These are phyloP conservation scores for Malurus alboscapulatus DNA, from an alignment of 2,113 vertebrate species.

Conservation along the genomic window DNA sequence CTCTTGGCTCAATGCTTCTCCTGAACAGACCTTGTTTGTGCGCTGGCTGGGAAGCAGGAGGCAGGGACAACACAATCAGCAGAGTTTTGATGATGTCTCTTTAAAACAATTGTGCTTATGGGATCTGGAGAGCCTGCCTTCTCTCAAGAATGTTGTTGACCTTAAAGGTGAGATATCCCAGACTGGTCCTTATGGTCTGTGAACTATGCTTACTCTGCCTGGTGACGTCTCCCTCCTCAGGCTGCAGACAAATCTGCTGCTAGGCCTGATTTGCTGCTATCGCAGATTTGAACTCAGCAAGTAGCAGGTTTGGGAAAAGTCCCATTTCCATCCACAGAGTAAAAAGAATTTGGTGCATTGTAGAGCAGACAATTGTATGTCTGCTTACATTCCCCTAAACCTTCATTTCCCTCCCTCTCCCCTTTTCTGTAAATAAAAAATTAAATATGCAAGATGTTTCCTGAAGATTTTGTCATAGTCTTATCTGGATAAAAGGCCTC, in stretches of 20 bases:
- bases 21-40: neutral
- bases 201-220: neutral
- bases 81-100: neutral
- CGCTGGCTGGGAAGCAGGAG: neutral
- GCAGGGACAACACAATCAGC: neutral
- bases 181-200: neutral
- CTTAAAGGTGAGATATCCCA: neutral
- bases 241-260: neutral
- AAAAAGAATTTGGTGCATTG: neutral
- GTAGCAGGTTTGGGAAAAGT: neutral
- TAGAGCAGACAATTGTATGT: neutral
- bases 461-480: slow-evolving; percentile 51
- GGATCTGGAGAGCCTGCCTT: neutral
- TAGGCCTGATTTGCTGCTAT: neutral
- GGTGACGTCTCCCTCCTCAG: neutral
- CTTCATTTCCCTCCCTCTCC: neutral
- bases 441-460: slow-evolving; percentile 45
- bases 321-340: neutral
- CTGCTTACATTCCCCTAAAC: neutral
- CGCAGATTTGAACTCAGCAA: neutral
- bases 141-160: neutral
- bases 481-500: slow-evolving; percentile 54
- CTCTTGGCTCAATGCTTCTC: neutral
- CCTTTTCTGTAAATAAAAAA: slow-evolving; percentile 13
- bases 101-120: neutral